Percentiles rank a stretch among this genome's conserved stretches.
phyloP scores from a whole-genome alignment of 2,797 vertebrate genomes.

The Moxostoma hubbsi region DNA sequence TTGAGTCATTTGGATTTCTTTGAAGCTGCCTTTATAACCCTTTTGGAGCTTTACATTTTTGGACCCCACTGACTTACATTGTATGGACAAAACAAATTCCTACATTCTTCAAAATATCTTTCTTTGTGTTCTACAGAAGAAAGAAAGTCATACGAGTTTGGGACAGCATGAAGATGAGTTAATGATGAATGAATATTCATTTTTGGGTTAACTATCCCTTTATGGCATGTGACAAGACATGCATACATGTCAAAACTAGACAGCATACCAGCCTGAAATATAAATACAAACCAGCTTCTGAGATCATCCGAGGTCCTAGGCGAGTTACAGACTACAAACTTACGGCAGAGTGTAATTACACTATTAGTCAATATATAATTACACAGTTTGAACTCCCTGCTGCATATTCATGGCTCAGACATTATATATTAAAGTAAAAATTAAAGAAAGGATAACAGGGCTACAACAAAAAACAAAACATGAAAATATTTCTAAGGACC shows the following conservation, averaged over 20 bases:
- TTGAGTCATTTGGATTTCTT: too few species aligned
- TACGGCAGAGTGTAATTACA: conserved; percentile 45
- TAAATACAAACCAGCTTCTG: conserved; percentile 23
- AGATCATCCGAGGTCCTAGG: conserved; percentile 44
- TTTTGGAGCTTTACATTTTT: too few species aligned
- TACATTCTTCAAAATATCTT: too few species aligned
- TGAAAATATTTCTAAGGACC: background rate
- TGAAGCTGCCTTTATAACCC: too few species aligned
- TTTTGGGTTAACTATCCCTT: too few species aligned
- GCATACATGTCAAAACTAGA: background rate
- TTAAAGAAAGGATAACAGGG: background rate
- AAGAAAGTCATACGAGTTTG: too few species aligned
- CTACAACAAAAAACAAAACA: background rate
- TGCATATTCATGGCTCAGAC: conserved; percentile 20
- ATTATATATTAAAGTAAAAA: background rate
- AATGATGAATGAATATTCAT: too few species aligned
- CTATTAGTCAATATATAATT: conserved; percentile 23
- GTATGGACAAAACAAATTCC: too few species aligned
- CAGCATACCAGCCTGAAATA: conserved; percentile 22
- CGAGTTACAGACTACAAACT: conserved; percentile 29
- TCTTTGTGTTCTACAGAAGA: too few species aligned
- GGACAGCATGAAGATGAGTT: too few species aligned
- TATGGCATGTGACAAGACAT: too few species aligned
- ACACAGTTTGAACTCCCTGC: background rate
- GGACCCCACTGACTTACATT: too few species aligned